Evolutionary conservation across 1,140 invertebrate genomes (phyloP), one percentile per base, ranked within the genome.

Genomic region (Anagrus nilaparvatae): DNA sequence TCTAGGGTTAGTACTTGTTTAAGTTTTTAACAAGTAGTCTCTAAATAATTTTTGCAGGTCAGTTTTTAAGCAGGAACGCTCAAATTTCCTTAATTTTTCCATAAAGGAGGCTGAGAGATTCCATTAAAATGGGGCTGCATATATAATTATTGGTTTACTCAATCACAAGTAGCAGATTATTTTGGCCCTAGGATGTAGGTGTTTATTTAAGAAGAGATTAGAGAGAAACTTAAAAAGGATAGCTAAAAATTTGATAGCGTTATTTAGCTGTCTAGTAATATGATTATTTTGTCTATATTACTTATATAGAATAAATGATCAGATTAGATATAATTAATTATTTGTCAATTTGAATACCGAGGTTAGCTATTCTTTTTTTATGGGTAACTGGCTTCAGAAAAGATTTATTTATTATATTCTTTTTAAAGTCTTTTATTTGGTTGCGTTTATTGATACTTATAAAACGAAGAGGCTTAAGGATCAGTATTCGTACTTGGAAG

Each of bases 401-500:
- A 1, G n/a, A 5, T 5, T 9, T 10, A 1, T 24, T 5, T 13
- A 13, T 24, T 35, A 13, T 8, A 1, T 14, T 7, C 5, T 16
- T 13, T 35, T 35, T 12, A 1, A 20, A 13, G 16, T 10, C 16
- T 13, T 30, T 13, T n/a, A 10, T 30, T 30, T 14, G 12, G 29
- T n/a, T n/a, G 12, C 7, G 12, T 30, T 30, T 30, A 30, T 13
- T 13, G 16, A n/a, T 10, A 6, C 14, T 13, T 35, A 35, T n/a
- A n/a, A 30, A n/a, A 8, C 3, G 14, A 10, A 37, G 24, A 14
- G 35, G 35, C 6, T 17, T 25, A 5, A 18, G 23, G n/a, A 52
- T 52, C 2, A 50, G 34, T 1, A 52, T 42, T 56, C 50, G 25
- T 40, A 52, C 46, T 56, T 54, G 0, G 25, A 6, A 2, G 12